Evolutionary conservation across 2,113 vertebrate species (phyloP).

Genomic region (Pluvianellus socialis): DNA sequence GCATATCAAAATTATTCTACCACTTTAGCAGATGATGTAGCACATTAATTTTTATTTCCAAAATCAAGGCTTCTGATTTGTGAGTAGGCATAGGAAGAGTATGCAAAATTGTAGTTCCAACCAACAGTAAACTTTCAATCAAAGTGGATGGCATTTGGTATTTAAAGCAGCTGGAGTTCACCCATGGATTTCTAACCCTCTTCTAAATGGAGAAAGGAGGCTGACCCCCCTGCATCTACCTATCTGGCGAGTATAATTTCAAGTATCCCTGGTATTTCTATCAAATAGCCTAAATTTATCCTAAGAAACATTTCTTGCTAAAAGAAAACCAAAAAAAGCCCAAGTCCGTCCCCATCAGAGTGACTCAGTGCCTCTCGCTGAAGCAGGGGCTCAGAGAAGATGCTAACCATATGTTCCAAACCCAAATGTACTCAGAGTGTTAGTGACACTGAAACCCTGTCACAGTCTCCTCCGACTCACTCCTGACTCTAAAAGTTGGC

Average conservation of each 20-base stretch:
- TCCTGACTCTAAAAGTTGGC: background rate
- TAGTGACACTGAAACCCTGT: background rate
- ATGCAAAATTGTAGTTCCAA: background rate
- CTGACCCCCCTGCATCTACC: background rate
- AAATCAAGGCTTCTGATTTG: background rate
- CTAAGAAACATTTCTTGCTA: background rate
- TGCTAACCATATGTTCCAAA: background rate
- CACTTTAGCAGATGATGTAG: background rate
- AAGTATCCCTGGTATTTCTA: background rate
- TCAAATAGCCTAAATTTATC: background rate
- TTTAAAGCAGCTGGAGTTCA: background rate
- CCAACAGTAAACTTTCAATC: background rate
- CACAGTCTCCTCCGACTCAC: background rate
- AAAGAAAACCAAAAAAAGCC: background rate
- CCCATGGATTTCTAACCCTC: background rate
- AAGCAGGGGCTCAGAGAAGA: background rate
- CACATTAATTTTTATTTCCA: background rate
- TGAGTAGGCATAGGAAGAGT: background rate
- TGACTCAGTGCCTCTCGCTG: background rate
- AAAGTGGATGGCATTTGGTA: background rate
- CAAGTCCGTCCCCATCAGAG: background rate
- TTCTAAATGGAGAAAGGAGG: background rate
- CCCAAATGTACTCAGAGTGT: rapidly evolving
- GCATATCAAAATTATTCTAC: background rate
- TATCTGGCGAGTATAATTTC: background rate